Percentiles rank a stretch among this genome's conserved stretches.
These are phyloP conservation scores for Sebastes minor DNA, from an alignment of 2,797 vertebrate genomes.

Conservation along the genomic window DNA sequence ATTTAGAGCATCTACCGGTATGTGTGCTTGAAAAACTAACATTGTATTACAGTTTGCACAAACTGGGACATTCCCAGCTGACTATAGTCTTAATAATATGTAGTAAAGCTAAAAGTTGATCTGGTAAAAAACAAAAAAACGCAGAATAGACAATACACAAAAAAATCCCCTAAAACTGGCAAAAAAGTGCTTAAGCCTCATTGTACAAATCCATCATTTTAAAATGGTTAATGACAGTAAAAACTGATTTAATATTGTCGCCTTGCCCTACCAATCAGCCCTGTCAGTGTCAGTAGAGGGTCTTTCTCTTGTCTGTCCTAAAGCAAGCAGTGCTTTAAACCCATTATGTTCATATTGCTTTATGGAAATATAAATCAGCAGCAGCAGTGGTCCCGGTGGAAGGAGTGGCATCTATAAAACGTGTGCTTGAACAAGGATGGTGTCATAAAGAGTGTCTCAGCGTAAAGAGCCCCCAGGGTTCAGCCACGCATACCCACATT, in stretches of 20 bases:
- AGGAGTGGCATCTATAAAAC: conserved; percentile 59
- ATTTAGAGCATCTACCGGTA: neutral
- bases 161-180: neutral
- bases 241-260: conserved; percentile 2
- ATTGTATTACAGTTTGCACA: neutral
- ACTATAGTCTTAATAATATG: neutral
- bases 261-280: neutral
- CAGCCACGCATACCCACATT: neutral
- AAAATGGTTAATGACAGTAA: conserved; percentile 17
- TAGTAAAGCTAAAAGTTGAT: neutral
- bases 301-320: conserved; percentile 36
- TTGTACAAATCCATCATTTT: conserved; percentile 24
- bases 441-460: conserved; percentile 52
- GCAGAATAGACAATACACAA: neutral
- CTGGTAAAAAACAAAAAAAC: neutral
- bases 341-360: conserved; percentile 61
- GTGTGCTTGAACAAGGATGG: conserved; percentile 50
- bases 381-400: conserved; percentile 38
- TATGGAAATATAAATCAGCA: conserved; percentile 70
- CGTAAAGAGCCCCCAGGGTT: conserved; percentile 31
- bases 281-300: conserved; percentile 28
- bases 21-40: neutral
- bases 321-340: conserved; percentile 53
- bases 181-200: neutral
- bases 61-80: neutral